Conservation (phyloP, 2,113 vertebrate genomes). For the Eubucco bourcierii region DNA sequence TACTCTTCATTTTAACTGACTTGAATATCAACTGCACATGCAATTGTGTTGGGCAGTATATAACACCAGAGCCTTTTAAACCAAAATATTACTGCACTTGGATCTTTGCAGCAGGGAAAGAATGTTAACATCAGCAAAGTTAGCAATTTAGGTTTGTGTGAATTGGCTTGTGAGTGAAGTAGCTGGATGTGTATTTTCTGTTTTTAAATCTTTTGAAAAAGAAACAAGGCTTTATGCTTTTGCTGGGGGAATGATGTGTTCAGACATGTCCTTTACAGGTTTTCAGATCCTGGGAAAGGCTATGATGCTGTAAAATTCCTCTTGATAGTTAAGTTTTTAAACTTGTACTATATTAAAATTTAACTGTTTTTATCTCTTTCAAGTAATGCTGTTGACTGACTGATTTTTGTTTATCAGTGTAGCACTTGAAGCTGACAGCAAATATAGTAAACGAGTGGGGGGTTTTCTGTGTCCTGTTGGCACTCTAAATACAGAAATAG, state of each 20-base stretch:
- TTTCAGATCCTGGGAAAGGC: not conserved
- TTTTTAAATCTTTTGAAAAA: constrained; percentile 32
- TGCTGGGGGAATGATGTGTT: not conserved
- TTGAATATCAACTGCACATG: not conserved
- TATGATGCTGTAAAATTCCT: not conserved
- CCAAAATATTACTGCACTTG: not conserved
- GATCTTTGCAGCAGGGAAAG: not conserved
- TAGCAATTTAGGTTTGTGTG: not conserved
- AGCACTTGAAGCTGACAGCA: not conserved
- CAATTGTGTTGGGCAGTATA: not conserved
- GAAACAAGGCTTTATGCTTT: not conserved
- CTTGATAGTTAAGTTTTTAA: not conserved
- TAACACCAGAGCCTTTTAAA: not conserved
- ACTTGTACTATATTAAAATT: not conserved
- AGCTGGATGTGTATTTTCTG: constrained; percentile 48
- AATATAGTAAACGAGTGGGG: not conserved
- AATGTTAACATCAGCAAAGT: not conserved
- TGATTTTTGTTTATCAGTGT: not conserved
- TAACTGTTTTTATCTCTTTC: not conserved
- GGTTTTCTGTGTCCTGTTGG: not conserved
- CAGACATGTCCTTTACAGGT: not conserved
- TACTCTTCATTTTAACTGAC: not conserved
- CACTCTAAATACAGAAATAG: not conserved
- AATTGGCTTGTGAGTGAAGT: constrained; percentile 12
- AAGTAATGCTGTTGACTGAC: not conserved